These are phyloP conservation scores for Anthrax anthrax DNA, from an alignment of 2,888 invertebrate species.

Conservation along the genomic window DNA sequence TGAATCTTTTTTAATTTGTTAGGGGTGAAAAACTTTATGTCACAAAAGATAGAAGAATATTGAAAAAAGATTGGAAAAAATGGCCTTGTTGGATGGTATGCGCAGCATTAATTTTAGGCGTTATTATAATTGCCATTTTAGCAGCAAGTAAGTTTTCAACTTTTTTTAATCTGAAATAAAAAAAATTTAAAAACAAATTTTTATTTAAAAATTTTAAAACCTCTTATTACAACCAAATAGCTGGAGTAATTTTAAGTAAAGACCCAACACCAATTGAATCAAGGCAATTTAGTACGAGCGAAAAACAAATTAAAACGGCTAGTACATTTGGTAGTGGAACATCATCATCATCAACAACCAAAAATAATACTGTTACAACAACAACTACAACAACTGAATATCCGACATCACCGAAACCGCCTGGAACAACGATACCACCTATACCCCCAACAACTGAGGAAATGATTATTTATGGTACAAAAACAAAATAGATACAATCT, in stretches of 20 bases:
- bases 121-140: slow-evolving; percentile 54
- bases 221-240: no score
- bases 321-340: slow-evolving; percentile 30
- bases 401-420: slow-evolving; percentile 11
- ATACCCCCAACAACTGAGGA: slow-evolving; percentile 30
- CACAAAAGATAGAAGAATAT: slow-evolving; percentile 60
- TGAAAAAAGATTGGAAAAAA: slow-evolving; percentile 47
- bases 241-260: slow-evolving; percentile 51
- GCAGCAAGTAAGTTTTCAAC: slow-evolving; percentile 50
- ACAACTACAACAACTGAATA: no score
- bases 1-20: slow-evolving; percentile 34
- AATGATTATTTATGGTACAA: slow-evolving; percentile 41
- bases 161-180: not conserved
- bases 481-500: not conserved
- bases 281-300: slow-evolving; percentile 37
- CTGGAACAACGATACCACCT: slow-evolving; percentile 14
- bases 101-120: slow-evolving; percentile 46
- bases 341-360: not conserved
- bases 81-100: slow-evolving; percentile 55
- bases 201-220: no score
- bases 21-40: slow-evolving; percentile 73
- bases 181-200: not conserved
- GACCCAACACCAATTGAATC: slow-evolving; percentile 44
- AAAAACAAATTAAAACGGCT: slow-evolving; percentile 32
- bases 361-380: slow-evolving; percentile 2